phyloP scores from a whole-genome alignment of 2,797 vertebrate species.

The Tiaroga cobitis region DNA sequence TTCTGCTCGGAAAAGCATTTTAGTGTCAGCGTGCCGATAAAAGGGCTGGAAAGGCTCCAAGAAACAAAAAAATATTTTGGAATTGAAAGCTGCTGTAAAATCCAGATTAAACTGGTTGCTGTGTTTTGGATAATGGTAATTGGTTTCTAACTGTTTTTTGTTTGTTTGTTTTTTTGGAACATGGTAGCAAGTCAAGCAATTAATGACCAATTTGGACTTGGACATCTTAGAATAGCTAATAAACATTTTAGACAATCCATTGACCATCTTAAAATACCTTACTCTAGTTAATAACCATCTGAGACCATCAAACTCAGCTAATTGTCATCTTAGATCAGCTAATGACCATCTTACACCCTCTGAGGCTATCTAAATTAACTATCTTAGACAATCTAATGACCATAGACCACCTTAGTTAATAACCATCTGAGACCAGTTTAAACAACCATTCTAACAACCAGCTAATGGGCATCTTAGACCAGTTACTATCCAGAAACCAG shows the following conservation, averaged over 20 bases:
- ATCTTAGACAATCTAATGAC: not conserved
- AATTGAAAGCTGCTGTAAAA: constrained; percentile 24
- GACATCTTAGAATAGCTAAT: not conserved
- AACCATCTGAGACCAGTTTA: not conserved
- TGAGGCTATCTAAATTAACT: not conserved
- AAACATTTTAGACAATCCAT: not conserved
- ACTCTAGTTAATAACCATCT: not conserved
- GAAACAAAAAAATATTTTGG: constrained; percentile 7
- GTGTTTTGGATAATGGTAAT: not conserved
- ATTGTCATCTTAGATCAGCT: not conserved
- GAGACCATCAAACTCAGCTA: not conserved
- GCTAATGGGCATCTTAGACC: not conserved
- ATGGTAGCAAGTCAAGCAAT: too few relatives aligned
- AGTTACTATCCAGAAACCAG: not conserved
- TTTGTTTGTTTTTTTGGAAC: not conserved
- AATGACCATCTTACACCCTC: not conserved
- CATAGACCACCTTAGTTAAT: not conserved
- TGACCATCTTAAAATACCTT: not conserved
- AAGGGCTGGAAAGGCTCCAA: constrained; percentile 48
- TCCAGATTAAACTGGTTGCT: not conserved
- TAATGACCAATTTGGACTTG: not conserved
- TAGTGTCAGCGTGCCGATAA: constrained; percentile 62
- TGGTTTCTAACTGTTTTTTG: not conserved
- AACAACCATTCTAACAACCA: not conserved
- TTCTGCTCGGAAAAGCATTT: constrained; percentile 64